Evolutionary conservation across 1,140 invertebrate genomes (phyloP).

Genomic region (Heliconius hermathena): DNA sequence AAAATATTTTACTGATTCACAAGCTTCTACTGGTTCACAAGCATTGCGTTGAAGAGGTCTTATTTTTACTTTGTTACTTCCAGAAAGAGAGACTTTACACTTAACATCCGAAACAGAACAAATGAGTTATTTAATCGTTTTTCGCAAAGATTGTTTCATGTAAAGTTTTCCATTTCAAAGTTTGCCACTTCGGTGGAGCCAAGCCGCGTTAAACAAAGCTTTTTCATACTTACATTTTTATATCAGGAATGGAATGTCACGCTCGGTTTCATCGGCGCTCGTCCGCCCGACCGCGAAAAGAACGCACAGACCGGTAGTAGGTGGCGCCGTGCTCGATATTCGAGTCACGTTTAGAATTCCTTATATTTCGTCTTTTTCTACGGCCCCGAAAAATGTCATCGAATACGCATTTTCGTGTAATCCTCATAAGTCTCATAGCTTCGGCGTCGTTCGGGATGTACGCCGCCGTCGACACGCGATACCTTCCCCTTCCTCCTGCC

Average conservation of each 20-base stretch:
- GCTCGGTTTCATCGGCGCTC: constrained; percentile 73
- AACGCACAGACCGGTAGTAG: constrained; percentile 78
- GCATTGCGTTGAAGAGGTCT: neutral
- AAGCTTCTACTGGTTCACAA: neutral
- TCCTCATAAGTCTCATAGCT: constrained; percentile 79
- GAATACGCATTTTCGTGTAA: constrained; percentile 81
- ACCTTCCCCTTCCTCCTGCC: constrained; percentile 52
- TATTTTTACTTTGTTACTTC: constrained; percentile 9
- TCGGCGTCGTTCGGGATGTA: constrained; percentile 60
- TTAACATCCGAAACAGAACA: constrained; percentile 20
- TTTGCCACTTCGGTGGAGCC: constrained; percentile 78
- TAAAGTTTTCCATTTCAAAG: constrained; percentile 81
- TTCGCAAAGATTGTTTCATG: constrained; percentile 77
- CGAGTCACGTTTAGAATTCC: constrained; percentile 79
- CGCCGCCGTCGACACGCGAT: constrained; percentile 54
- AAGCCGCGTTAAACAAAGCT: constrained; percentile 79
- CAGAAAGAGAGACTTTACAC: constrained; percentile 12
- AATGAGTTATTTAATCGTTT: constrained; percentile 60
- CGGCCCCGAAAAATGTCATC: constrained; percentile 80
- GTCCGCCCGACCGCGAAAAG: constrained; percentile 74
- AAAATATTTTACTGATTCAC: neutral
- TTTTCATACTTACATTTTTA: constrained; percentile 81
- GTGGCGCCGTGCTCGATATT: constrained; percentile 71
- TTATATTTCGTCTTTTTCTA: constrained; percentile 82
- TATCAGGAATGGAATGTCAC: constrained; percentile 78